Evolutionary conservation across 2,797 vertebrate species (phyloP).

Genomic region (Malacoraja senta): DNA sequence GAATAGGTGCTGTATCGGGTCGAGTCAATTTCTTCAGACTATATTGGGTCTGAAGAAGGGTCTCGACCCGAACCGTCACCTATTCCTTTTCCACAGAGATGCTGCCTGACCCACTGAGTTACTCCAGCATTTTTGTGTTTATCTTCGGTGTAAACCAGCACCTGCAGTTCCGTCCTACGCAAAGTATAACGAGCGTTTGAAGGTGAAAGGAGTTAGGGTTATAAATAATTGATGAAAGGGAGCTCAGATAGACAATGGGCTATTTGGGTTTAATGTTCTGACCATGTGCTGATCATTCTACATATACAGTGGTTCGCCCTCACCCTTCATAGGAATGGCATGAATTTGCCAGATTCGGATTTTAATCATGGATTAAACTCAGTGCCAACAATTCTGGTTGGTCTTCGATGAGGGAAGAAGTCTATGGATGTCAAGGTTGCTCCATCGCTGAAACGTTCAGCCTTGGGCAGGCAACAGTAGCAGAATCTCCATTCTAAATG

Average conservation of each 20-base stretch:
- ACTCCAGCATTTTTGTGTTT: too few relatives aligned
- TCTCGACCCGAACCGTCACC: too few relatives aligned
- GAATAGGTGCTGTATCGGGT: too few relatives aligned
- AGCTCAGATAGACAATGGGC: not conserved
- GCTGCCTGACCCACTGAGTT: too few relatives aligned
- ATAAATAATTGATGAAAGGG: not conserved
- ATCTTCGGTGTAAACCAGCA: too few relatives aligned
- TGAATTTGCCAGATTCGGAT: not conserved
- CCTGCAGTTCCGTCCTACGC: too few relatives aligned
- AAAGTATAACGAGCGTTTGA: not conserved
- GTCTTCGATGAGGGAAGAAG: not conserved
- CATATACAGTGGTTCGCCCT: not conserved
- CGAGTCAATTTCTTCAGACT: too few relatives aligned
- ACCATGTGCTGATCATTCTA: not conserved
- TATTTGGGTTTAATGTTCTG: not conserved
- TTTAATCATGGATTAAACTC: not conserved
- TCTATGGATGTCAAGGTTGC: too few relatives aligned
- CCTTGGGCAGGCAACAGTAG: not conserved
- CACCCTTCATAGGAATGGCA: not conserved
- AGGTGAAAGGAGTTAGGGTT: not conserved
- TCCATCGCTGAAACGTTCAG: not conserved
- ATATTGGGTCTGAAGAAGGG: too few relatives aligned
- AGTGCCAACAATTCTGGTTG: not conserved
- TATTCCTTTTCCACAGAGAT: too few relatives aligned
- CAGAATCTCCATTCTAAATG: not conserved